Conservation (phyloP, 2,888 invertebrate genomes). For the Lepidocyrtinus sp. region DNA sequence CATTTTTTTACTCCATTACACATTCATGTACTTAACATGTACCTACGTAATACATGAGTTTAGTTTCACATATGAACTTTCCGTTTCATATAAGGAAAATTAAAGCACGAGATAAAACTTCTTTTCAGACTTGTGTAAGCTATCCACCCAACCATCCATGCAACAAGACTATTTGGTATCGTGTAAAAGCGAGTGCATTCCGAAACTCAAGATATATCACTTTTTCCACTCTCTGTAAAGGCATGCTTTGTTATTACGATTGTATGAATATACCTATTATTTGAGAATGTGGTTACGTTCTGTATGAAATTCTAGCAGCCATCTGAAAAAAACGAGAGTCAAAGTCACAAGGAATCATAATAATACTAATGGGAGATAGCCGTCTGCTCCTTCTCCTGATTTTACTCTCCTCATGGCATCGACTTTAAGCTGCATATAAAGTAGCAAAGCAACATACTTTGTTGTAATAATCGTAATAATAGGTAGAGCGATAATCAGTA, state of each 20-base stretch:
- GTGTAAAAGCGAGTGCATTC: background rate
- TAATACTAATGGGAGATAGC: conserved; percentile 18
- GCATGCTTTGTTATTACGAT: conserved; percentile 12
- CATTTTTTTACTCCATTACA: conserved; percentile 10
- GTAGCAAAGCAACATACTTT: conserved; percentile 17
- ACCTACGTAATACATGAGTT: background rate
- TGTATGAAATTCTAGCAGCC: conserved; percentile 11
- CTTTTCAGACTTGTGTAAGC: background rate
- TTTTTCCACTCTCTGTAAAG: background rate
- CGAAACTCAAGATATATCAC: conserved; percentile 10
- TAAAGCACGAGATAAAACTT: conserved; percentile 6
- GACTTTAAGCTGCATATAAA: background rate
- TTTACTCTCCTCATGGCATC: background rate
- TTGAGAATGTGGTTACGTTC: conserved; percentile 18
- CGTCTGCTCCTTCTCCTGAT: background rate
- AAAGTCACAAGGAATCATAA: conserved; percentile 17
- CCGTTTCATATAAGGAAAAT: no score
- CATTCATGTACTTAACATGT: background rate
- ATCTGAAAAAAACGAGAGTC: conserved; percentile 3
- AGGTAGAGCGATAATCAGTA: conserved; percentile 34
- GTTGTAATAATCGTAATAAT: conserved; percentile 33
- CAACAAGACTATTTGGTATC: background rate
- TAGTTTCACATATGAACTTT: background rate
- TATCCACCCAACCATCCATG: conserved; percentile 38
- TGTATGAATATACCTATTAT: conserved; percentile 18